Evolutionary conservation across 30 jellyfish, hydroid and myxozoan species (phyloP).

Genomic region (Sanderia malayensis): DNA sequence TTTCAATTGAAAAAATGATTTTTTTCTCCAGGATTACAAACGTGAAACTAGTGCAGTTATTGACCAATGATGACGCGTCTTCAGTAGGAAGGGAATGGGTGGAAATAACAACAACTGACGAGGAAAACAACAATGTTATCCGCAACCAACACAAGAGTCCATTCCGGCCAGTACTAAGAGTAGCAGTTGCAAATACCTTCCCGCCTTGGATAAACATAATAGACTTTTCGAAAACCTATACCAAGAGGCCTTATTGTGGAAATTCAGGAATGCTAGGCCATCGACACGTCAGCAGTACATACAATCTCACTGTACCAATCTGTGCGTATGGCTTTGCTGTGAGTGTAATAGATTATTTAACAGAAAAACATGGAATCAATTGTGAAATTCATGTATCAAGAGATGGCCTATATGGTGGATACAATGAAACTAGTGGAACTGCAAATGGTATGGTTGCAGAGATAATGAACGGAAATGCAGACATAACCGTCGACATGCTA

Average conservation of each 20-base stretch:
- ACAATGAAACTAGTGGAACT: background rate
- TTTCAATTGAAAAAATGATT: too few relatives aligned
- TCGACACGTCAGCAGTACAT: background rate
- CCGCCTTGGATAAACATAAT: background rate
- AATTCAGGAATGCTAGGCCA: background rate
- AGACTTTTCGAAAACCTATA: background rate
- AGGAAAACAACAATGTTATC: too few relatives aligned
- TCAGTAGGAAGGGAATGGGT: too few relatives aligned
- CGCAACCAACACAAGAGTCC: too few relatives aligned
- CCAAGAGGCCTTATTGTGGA: background rate
- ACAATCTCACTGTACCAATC: background rate
- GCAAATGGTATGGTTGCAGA: slow-evolving; percentile 21
- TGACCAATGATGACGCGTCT: too few relatives aligned
- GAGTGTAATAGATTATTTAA: background rate
- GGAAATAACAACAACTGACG: too few relatives aligned
- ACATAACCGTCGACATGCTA: slow-evolving; percentile 10
- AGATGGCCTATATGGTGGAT: slow-evolving; percentile 29
- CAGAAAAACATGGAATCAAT: background rate
- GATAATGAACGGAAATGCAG: background rate
- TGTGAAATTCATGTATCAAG: background rate
- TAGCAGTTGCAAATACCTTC: background rate
- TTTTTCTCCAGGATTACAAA: too few relatives aligned
- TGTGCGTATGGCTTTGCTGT: slow-evolving; percentile 24
- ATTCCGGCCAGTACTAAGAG: background rate
- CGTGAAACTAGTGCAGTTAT: too few relatives aligned